These are phyloP conservation scores for Halisarca cf. caerulea DNA, from an alignment of 37 sponge, comb jelly and placozoan species.

Conservation along the genomic window DNA sequence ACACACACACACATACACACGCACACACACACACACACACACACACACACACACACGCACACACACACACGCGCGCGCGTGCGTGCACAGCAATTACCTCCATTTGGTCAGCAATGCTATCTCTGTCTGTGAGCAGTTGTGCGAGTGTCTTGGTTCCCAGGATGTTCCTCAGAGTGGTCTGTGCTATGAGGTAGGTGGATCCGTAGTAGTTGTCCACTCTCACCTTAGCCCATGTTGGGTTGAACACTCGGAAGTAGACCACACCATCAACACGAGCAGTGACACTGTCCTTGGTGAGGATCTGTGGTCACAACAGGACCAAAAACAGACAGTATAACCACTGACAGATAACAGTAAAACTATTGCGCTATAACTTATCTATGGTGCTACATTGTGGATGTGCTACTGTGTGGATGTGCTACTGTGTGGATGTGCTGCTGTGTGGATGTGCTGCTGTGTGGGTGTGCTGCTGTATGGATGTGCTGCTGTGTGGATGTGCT, in stretches of 20 bases:
- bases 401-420: too few species aligned
- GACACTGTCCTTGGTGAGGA: slow-evolving; percentile 91
- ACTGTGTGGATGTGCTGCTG: too few species aligned
- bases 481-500: too few species aligned
- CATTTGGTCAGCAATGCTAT: slow-evolving; percentile 78
- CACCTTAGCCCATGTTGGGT: slow-evolving; percentile 65
- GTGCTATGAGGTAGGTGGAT: slow-evolving; percentile 81
- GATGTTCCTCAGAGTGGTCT: slow-evolving; percentile 91
- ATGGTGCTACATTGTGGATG: too few species aligned
- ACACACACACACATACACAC: slow-evolving; percentile 1
- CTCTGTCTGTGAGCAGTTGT: slow-evolving; percentile 87
- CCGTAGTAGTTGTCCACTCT: slow-evolving; percentile 77
- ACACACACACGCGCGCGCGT: slow-evolving; percentile 6
- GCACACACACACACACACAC: not conserved
- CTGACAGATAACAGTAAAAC: too few species aligned
- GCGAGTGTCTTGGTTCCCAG: slow-evolving; percentile 88
- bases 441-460: too few species aligned
- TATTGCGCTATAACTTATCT: too few species aligned
- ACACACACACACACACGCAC: slow-evolving; percentile 3
- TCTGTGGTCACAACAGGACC: slow-evolving; percentile 38
- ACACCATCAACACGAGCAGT: slow-evolving; percentile 92
- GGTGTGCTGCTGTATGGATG: too few species aligned
- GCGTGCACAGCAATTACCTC: slow-evolving; percentile 54
- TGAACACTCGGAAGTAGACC: slow-evolving; percentile 85
- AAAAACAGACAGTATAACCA: too few species aligned